Base-by-base conservation (phyloP, 2,113 vertebrate genomes). In the Conger conger region DNA sequence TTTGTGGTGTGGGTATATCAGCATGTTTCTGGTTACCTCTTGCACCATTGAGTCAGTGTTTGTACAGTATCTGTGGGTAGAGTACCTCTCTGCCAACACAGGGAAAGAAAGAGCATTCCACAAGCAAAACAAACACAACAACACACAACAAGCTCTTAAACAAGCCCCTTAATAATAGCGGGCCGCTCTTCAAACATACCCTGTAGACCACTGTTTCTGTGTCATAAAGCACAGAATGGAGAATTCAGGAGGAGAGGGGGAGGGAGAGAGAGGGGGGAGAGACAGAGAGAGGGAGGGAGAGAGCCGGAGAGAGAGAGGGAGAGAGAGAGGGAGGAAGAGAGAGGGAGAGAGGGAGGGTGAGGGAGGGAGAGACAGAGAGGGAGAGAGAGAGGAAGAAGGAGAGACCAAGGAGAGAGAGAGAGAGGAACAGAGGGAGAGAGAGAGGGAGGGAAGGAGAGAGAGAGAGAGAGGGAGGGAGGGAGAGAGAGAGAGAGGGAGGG, bases 21-120 rank as follows among this genome's bases (percentile, higher is more conserved):
- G 83, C 84, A 83, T 82, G 81, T 86, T 57, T 83, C 50, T 82
- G 82, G 82, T 84, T 85, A 42, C 80, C 68, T 80, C 68, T 86
- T 85, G 86, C 80, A 86, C 77, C 82, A 57, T 53, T 87, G 27
- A 82, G 35, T 73, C 73, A 87, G 85, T 76, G 78, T 63, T 87
- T 54, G 4, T 27, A 86, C 45, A 1, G 6, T 63, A 63, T 83
- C 68, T 33, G 68, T 87, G 77, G 85, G 83, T 86, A 85, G 83
- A 80, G 79, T 60, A 37, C 86, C 82, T 88, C 87, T 86, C 87
- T 87, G 87, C 88, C 90, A 86, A 20, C 16, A 50, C 27, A 8
- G 83, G 30, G 83, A 79, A 54, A 42, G 80, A 37, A 83, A 86
- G 87, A 2, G 8, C 86, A 86, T 91, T 89, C 86, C 82, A 85